Evolutionary conservation across 2,888 invertebrate genomes (phyloP), one percentile per base, ranked within the genome.

Genomic region (Kryphioiulus occultus): DNA sequence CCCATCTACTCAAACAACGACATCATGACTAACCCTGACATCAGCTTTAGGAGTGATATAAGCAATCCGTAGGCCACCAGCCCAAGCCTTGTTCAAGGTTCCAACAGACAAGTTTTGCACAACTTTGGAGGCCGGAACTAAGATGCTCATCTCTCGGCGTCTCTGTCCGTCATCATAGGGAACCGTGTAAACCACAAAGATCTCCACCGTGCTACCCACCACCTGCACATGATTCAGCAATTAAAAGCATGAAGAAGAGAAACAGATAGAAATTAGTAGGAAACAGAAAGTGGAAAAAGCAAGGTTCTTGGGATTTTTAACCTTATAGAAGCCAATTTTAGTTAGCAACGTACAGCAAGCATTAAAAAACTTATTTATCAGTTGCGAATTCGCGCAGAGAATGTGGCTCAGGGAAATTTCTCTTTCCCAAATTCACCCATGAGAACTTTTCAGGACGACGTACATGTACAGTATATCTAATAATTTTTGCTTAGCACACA

Each of bases 111-210:
- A 83, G 35, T 88, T 86, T 39, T 88, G 85, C 15, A 89, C 26
- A 15, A 89, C 84, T 39, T 87, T 86, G 39, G 86, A 68, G 26
- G 89, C 89, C 26, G 89, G 89, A 85, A 89, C 68, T n/a, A 89
- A 87, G 26, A 89, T 85, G 35, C 85, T 86, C 86, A 88, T 88
- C 32, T 85, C 88, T 26, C 85, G 87, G 22, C 47, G 35, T 44
- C 84, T 86, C n/a, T 88, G 87, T 17, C 86, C 59, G 17, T 53
- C 83, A 42, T 88, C 88, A n/a, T 85, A 32, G 22, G 85, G 86
- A 26, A 88, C 87, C 12, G 88, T 89, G 88, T 88, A 89, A 44
- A 88, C 86, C 39, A 88, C 83, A 86, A 88, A 89, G 44, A 89
- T 47, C 86, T 89, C 89, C 47, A 88, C 86, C 85, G 30, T 85